Conservation (phyloP, 2,113 vertebrate species). For the Gymnorhina tibicen region DNA sequence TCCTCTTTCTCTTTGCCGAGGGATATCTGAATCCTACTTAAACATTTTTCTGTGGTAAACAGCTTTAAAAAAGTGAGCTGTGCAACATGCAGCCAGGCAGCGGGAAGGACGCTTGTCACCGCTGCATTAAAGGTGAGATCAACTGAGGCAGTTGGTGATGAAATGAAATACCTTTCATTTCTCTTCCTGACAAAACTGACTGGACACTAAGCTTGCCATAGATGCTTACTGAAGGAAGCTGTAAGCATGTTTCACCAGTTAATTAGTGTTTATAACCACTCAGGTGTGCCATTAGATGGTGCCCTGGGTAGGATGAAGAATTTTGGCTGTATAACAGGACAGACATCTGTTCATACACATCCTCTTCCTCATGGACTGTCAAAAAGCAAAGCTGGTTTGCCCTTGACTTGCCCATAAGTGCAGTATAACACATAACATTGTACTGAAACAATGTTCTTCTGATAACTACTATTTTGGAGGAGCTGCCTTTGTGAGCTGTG, state of each 20-base stretch:
- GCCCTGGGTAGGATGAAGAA: background rate
- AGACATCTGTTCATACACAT: rapidly evolving
- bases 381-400: background rate
- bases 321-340: background rate
- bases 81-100: background rate
- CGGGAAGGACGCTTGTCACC: background rate
- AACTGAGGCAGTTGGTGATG: background rate
- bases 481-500: background rate
- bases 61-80: background rate
- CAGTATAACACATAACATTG: too few species aligned
- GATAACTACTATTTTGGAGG: background rate
- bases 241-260: background rate
- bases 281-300: too few species aligned
- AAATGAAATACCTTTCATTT: background rate
- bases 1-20: constrained; percentile 16
- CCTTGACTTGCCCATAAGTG: background rate
- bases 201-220: too few species aligned
- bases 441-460: background rate
- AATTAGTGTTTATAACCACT: background rate
- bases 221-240: background rate
- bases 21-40: constrained; percentile 51
- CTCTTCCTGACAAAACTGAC: background rate
- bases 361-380: background rate
- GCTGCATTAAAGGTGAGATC: background rate
- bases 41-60: constrained; percentile 32